These are phyloP conservation scores for Thunnus thynnus DNA, from an alignment of 2,113 vertebrate species.

Conservation along the genomic window DNA sequence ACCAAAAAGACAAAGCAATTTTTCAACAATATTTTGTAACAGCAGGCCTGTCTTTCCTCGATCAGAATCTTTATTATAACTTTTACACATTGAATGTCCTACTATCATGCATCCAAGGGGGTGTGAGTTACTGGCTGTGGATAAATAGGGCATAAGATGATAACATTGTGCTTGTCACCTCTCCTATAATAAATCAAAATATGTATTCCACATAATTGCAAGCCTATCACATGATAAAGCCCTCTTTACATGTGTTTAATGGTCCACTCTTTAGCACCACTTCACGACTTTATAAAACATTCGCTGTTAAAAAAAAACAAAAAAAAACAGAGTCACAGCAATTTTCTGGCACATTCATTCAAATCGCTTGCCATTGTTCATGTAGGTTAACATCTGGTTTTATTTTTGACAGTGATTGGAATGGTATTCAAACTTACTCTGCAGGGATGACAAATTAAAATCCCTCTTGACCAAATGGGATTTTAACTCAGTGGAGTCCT, in stretches of 20 bases:
- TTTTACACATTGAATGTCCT: constrained; percentile 19
- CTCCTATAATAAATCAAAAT: constrained; percentile 49
- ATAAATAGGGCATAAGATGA: constrained; percentile 25
- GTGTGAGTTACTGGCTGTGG: constrained; percentile 7
- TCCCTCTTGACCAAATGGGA: constrained; percentile 60
- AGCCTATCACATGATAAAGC: constrained; percentile 42
- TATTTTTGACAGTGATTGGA: constrained; percentile 71
- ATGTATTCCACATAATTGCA: constrained; percentile 42
- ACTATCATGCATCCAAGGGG: not conserved
- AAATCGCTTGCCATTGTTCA: constrained; percentile 65
- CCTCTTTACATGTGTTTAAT: constrained; percentile 21
- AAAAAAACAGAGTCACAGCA: not conserved
- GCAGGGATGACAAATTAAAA: constrained; percentile 68
- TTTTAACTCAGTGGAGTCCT: constrained; percentile 58
- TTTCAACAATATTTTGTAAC: not conserved
- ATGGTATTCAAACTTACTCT: constrained; percentile 64
- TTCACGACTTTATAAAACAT: constrained; percentile 43
- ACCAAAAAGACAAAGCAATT: constrained; percentile 18
- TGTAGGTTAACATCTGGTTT: constrained; percentile 51
- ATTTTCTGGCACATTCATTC: constrained; percentile 56
- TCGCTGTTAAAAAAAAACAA: constrained; percentile 14
- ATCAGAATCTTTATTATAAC: constrained; percentile 15
- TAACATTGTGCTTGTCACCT: constrained; percentile 11
- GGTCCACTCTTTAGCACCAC: constrained; percentile 1
- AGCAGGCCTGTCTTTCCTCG: not conserved